Conservation (phyloP, 2,888 invertebrate genomes). For the Polymixis flavicincta region DNA sequence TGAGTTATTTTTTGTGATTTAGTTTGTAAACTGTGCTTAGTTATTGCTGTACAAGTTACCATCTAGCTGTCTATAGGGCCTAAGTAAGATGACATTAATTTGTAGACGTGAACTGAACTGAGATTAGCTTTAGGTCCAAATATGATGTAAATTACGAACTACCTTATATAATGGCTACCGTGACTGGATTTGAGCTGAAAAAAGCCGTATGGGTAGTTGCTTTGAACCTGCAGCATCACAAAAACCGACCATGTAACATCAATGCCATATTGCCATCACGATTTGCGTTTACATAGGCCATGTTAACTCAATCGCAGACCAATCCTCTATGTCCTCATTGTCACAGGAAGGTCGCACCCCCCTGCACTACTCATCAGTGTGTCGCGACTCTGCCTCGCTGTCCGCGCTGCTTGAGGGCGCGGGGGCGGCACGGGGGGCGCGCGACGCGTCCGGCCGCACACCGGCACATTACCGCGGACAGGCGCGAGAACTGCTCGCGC, state of each 20-base stretch:
- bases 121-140: background rate
- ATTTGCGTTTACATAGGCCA: background rate
- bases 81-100: background rate
- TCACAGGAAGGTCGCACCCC: conserved; percentile 92
- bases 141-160: background rate
- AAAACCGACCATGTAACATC: background rate
- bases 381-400: conserved; percentile 93
- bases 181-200: background rate
- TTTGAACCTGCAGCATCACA: background rate
- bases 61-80: background rate
- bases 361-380: conserved; percentile 95
- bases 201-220: background rate
- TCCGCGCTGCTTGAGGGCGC: conserved; percentile 94
- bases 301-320: background rate
- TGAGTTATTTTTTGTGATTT: conserved; percentile 78
- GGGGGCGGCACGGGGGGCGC: conserved; percentile 95
- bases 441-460: conserved; percentile 93
- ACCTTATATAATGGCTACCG: background rate
- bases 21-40: background rate
- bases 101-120: background rate
- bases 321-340: background rate
- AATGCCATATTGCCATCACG: too few species aligned
- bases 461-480: conserved; percentile 85
- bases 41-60: background rate
- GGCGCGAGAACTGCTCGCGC: conserved; percentile 81